These are phyloP conservation scores for Telmatherina bonti DNA, from an alignment of 2,797 vertebrate genomes.

Conservation along the genomic window DNA sequence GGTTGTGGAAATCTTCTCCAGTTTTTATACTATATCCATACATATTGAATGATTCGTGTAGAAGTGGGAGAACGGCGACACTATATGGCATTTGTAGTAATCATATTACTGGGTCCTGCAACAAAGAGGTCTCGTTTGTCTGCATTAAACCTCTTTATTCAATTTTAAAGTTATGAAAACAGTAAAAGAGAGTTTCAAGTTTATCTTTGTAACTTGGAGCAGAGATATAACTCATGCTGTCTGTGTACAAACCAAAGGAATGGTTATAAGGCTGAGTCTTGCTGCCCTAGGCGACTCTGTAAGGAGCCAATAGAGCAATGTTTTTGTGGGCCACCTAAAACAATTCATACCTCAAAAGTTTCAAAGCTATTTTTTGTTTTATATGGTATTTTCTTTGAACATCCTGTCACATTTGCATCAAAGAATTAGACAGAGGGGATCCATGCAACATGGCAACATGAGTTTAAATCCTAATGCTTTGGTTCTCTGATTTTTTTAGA, in stretches of 20 bases:
- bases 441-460: neutral
- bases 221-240: neutral
- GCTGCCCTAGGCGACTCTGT: neutral
- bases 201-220: neutral
- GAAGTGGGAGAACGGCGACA: neutral
- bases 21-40: neutral
- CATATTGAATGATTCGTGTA: neutral
- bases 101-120: neutral
- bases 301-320: neutral
- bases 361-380: neutral
- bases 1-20: slow-evolving; percentile 10
- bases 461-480: too few species aligned
- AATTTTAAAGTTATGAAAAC: neutral
- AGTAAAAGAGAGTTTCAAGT: neutral
- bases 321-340: neutral
- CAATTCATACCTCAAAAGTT: neutral
- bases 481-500: neutral
- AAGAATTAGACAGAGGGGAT: neutral
- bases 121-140: neutral
- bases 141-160: neutral
- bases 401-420: neutral
- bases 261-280: neutral
- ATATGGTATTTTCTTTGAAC: too few species aligned
- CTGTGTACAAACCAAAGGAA: neutral
- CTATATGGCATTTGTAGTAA: neutral